Evolutionary conservation across 2,113 vertebrate species (phyloP).

Genomic region (Gadus macrocephalus): DNA sequence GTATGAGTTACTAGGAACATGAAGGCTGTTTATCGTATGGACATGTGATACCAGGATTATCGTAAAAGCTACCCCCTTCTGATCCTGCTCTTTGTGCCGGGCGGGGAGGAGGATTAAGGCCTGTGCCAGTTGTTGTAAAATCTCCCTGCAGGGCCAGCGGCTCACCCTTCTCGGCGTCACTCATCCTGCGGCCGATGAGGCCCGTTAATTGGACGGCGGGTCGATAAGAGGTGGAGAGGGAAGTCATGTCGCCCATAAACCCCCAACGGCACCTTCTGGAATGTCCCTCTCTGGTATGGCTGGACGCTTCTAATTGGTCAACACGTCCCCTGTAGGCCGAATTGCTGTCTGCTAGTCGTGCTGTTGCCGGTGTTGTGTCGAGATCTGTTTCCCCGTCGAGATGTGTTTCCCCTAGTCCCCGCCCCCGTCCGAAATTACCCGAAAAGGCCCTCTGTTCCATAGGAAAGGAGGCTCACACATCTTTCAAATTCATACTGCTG

Average conservation of each 20-base stretch:
- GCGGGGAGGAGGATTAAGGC: conserved; percentile 46
- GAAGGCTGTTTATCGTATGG: conserved; percentile 32
- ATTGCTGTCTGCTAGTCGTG: too few species aligned
- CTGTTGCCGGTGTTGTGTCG: too few species aligned
- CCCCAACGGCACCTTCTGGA: conserved; percentile 43
- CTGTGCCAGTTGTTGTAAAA: conserved; percentile 55
- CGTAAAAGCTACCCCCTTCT: conserved; percentile 27
- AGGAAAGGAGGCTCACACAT: too few species aligned
- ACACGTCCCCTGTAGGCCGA: too few species aligned
- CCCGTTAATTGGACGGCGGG: conserved; percentile 60
- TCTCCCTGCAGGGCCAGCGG: conserved; percentile 21
- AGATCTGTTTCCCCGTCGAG: too few species aligned
- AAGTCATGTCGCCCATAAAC: conserved; percentile 45
- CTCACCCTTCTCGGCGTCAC: conserved; percentile 29
- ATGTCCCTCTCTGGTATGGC: conserved; percentile 34
- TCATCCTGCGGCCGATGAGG: conserved; percentile 58
- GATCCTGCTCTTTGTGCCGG: conserved; percentile 7
- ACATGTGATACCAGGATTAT: conserved; percentile 66
- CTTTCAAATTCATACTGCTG: too few species aligned
- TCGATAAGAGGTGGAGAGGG: conserved; percentile 40
- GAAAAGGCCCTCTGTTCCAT: too few species aligned
- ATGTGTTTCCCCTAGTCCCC: too few species aligned
- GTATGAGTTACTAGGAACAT: conserved; percentile 26
- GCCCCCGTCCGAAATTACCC: too few species aligned
- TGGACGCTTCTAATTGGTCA: too few species aligned